These are phyloP conservation scores for Campoletis sonorensis DNA, from an alignment of 1,140 invertebrate genomes.

Conservation along the genomic window DNA sequence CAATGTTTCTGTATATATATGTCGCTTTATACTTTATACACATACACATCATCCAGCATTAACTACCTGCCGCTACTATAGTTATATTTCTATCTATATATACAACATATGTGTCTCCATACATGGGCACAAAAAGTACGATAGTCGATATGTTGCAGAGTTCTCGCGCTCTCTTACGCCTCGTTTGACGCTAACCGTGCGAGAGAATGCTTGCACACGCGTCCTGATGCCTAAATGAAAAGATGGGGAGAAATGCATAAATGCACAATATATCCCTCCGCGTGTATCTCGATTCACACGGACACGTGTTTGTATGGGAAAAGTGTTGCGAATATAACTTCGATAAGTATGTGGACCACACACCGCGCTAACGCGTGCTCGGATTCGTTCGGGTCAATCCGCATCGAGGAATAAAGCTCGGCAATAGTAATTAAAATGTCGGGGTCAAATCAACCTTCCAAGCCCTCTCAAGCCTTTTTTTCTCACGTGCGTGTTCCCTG, in stretches of 20 bases:
- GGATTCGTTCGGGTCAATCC: conserved; percentile 22
- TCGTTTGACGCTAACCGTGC: conserved; percentile 30
- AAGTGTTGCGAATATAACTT: conserved; percentile 7
- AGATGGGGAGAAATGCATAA: conserved; percentile 16
- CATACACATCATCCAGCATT: background rate
- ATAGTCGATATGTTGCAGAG: conserved; percentile 16
- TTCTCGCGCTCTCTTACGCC: conserved; percentile 21
- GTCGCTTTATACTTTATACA: background rate
- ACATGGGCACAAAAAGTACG: background rate
- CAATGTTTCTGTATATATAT: conserved; percentile 10
- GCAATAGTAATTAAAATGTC: conserved; percentile 25
- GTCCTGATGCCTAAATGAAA: conserved; percentile 17
- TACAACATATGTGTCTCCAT: background rate
- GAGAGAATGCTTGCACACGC: conserved; percentile 5
- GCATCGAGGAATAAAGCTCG: conserved; percentile 26
- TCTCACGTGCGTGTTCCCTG: background rate
- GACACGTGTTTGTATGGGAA: background rate
- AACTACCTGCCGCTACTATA: background rate
- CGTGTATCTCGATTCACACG: background rate
- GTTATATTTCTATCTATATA: background rate
- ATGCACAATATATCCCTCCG: background rate
- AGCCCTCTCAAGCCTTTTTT: background rate
- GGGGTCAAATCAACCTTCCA: conserved; percentile 12
- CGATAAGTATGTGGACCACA: background rate
- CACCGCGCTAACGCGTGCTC: background rate